phyloP scores from a whole-genome alignment of 2,797 vertebrate genomes.

The Coranthus polyacanthus region DNA sequence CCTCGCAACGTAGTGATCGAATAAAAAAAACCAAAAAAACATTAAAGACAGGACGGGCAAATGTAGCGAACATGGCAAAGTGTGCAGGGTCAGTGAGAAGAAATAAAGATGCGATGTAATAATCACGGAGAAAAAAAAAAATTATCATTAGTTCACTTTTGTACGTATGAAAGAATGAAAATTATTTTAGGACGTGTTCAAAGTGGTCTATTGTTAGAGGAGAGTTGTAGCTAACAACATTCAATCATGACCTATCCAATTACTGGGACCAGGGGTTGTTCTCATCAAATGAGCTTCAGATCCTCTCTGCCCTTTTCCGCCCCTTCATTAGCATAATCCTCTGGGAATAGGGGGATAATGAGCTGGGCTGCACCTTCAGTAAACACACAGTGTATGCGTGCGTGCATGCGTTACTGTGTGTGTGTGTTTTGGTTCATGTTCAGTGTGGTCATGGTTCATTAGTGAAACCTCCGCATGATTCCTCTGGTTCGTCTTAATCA shows the following conservation, averaged over 20 bases:
- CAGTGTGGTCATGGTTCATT: constrained; percentile 74
- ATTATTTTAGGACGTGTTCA: constrained; percentile 63
- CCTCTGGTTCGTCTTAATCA: constrained; percentile 73
- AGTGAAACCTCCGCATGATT: constrained; percentile 68
- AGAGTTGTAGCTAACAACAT: constrained; percentile 66
- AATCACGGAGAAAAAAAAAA: constrained; percentile 13
- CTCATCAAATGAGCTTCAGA: constrained; percentile 78
- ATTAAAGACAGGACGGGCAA: constrained; percentile 6
- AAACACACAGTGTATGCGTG: constrained; percentile 47
- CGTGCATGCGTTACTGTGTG: constrained; percentile 9
- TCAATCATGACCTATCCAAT: constrained; percentile 80
- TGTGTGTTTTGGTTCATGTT: constrained; percentile 32
- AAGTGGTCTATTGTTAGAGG: constrained; percentile 68
- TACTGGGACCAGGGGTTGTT: constrained; percentile 71
- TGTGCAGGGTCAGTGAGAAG: constrained; percentile 32
- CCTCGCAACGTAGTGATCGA: constrained; percentile 13
- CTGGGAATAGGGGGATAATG: constrained; percentile 76
- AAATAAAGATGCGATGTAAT: constrained; percentile 28
- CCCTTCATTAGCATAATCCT: constrained; percentile 80
- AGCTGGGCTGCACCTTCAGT: constrained; percentile 70
- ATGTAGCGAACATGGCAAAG: neutral
- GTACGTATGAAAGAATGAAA: constrained; percentile 39
- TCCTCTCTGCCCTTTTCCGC: constrained; percentile 78
- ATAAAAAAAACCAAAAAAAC: constrained; percentile 8
- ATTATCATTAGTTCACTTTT: constrained; percentile 55